Evolutionary conservation across 1,140 invertebrate genomes (phyloP).

Genomic region (Philaenus spumarius): DNA sequence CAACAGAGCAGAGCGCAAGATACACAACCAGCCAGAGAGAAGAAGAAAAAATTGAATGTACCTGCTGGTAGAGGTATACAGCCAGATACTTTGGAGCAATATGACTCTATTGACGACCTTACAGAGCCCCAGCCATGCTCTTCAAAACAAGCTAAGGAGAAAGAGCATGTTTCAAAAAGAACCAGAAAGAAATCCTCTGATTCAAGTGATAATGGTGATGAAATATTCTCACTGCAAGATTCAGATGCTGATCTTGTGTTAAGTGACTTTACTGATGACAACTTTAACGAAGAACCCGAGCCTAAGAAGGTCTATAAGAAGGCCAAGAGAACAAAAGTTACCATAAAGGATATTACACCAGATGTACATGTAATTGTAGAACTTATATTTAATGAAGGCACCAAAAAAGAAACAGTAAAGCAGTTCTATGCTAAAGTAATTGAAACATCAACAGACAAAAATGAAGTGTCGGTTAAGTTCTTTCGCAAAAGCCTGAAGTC

Average conservation of each 20-base stretch:
- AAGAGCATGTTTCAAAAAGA: constrained; percentile 1
- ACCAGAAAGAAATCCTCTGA: constrained; percentile 8
- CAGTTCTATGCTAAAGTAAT: too few species aligned
- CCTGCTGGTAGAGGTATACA: constrained; percentile 10
- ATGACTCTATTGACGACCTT: constrained; percentile 6
- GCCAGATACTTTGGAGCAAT: background rate
- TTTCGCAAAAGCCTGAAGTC: too few species aligned
- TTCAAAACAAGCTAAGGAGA: constrained; percentile 4
- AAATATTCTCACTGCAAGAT: constrained; percentile 8
- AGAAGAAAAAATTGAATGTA: constrained; percentile 10
- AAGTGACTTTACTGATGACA: constrained; percentile 9
- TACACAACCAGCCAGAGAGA: constrained; percentile 4
- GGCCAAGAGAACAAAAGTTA: constrained; percentile 1
- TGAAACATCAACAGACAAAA: too few species aligned
- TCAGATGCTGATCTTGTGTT: constrained; percentile 6
- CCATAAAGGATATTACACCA: constrained; percentile 8
- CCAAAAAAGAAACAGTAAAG: too few species aligned
- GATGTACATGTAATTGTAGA: constrained; percentile 12
- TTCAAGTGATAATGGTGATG: constrained; percentile 5
- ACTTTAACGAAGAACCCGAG: constrained; percentile 13
- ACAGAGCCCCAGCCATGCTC: constrained; percentile 11
- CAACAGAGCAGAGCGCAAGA: constrained; percentile 6
- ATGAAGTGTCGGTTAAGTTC: too few species aligned
- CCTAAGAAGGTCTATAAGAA: constrained; percentile 5
- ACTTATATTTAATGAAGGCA: constrained; percentile 9